Evolutionary conservation across 2,797 vertebrate species (phyloP).

Genomic region (Danio choprae): DNA sequence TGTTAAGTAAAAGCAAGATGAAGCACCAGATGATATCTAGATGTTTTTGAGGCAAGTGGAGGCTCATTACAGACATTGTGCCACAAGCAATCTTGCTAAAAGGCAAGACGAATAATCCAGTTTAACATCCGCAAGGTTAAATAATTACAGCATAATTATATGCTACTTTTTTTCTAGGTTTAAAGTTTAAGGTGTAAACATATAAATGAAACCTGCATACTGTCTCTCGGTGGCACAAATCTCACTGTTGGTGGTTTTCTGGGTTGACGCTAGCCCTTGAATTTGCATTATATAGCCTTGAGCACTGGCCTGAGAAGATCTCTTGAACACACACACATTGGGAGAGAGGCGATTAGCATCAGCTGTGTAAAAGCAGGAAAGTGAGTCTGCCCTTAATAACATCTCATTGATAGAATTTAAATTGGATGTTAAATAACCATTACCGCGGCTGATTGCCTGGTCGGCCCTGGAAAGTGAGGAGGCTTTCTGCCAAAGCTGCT

Average conservation of each 20-base stretch:
- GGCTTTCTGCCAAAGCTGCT: slow-evolving; percentile 68
- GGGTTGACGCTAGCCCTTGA: neutral
- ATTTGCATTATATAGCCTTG: slow-evolving; percentile 43
- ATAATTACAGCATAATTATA: slow-evolving; percentile 16
- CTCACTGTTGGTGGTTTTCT: slow-evolving; percentile 20
- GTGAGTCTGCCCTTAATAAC: slow-evolving; percentile 71
- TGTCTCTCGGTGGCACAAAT: neutral
- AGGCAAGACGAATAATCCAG: slow-evolving; percentile 20
- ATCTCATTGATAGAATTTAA: slow-evolving; percentile 81
- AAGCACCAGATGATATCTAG: neutral
- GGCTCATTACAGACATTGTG: neutral
- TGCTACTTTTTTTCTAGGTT: neutral
- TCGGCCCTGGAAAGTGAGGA: slow-evolving; percentile 68
- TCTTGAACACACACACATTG: slow-evolving; percentile 35
- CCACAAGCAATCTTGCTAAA: slow-evolving; percentile 24
- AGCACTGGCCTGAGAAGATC: slow-evolving; percentile 44
- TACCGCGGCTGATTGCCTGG: slow-evolving; percentile 79
- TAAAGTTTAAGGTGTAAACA: neutral
- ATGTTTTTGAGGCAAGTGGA: neutral
- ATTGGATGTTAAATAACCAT: slow-evolving; percentile 88
- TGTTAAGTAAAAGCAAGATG: neutral
- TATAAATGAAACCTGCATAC: neutral
- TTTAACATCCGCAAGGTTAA: slow-evolving; percentile 8
- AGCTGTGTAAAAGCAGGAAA: slow-evolving; percentile 72
- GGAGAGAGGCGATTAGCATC: slow-evolving; percentile 71